These are phyloP conservation scores for Drosophila prostipennis DNA, from an alignment of 2,888 invertebrate species.

Conservation along the genomic window DNA sequence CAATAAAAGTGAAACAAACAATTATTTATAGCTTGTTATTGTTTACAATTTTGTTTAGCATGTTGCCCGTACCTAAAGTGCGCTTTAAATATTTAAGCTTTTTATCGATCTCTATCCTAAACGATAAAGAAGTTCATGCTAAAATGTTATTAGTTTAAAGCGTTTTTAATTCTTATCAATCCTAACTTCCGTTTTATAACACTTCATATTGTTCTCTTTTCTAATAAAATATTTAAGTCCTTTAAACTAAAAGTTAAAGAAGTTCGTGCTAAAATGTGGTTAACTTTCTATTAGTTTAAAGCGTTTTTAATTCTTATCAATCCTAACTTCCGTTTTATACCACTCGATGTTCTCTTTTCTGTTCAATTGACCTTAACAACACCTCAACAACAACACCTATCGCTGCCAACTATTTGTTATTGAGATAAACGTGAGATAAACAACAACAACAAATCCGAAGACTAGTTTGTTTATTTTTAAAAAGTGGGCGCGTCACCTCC, in stretches of 20 bases:
- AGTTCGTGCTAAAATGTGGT: not conserved
- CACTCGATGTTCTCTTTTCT: constrained; percentile 1
- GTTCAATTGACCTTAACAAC: constrained; percentile 27
- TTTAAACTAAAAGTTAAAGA: too few relatives aligned
- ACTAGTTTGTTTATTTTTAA: constrained; percentile 43
- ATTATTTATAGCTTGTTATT: constrained; percentile 9
- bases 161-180: constrained; percentile 11
- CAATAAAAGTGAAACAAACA: constrained; percentile 6
- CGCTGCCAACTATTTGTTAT: constrained; percentile 64
- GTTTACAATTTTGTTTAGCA: not conserved
- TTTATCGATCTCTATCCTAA: too few relatives aligned
- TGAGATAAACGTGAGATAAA: constrained; percentile 54
- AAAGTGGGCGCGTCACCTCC: constrained; percentile 69
- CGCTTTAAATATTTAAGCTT: too few relatives aligned
- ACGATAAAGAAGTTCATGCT: too few relatives aligned
- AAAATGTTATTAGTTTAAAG: not conserved
- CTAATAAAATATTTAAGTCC: not conserved
- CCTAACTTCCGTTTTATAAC: constrained; percentile 14
- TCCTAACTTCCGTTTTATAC: constrained; percentile 15
- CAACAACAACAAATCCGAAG: constrained; percentile 47
- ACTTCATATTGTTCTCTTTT: constrained; percentile 6
- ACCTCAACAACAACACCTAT: constrained; percentile 27
- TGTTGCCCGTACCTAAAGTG: not conserved
- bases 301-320: constrained; percentile 15
- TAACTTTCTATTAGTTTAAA: not conserved